Evolutionary conservation across 1,140 invertebrate species (phyloP).

Genomic region (Hyles euphorbiae): DNA sequence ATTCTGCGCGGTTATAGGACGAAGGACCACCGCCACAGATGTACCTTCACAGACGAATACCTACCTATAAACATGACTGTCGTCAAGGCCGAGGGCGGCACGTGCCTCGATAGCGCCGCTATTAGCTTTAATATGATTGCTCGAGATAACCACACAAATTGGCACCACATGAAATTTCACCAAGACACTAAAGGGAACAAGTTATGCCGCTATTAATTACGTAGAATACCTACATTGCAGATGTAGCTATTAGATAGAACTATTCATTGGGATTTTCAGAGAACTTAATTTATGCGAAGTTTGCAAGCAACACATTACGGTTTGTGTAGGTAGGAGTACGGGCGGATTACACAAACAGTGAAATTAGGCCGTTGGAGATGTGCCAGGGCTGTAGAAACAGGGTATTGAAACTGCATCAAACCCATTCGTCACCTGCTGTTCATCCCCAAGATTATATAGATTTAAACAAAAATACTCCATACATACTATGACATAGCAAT

Average conservation of each 20-base stretch:
- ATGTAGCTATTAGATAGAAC: not conserved
- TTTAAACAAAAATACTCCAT: too few species aligned
- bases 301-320: too few species aligned
- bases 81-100: conserved; percentile 54
- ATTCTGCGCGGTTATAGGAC: conserved; percentile 54
- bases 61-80: conserved; percentile 24
- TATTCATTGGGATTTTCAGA: too few species aligned
- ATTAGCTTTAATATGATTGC: too few species aligned
- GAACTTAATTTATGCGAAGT: too few species aligned
- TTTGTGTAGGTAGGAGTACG: not conserved
- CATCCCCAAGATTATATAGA: too few species aligned
- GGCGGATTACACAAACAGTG: conserved; percentile 5
- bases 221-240: too few species aligned
- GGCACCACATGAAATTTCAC: not conserved
- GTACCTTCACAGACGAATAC: conserved; percentile 16
- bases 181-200: not conserved
- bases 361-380: conserved; percentile 23
- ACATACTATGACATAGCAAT: too few species aligned
- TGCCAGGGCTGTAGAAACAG: conserved; percentile 15
- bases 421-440: too few species aligned
- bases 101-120: conserved; percentile 25
- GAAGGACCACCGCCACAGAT: conserved; percentile 42
- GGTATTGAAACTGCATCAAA: too few species aligned
- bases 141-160: too few species aligned
- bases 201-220: not conserved